These are phyloP conservation scores for Ceratina japonica DNA, from an alignment of 1,140 invertebrate species.

Conservation along the genomic window DNA sequence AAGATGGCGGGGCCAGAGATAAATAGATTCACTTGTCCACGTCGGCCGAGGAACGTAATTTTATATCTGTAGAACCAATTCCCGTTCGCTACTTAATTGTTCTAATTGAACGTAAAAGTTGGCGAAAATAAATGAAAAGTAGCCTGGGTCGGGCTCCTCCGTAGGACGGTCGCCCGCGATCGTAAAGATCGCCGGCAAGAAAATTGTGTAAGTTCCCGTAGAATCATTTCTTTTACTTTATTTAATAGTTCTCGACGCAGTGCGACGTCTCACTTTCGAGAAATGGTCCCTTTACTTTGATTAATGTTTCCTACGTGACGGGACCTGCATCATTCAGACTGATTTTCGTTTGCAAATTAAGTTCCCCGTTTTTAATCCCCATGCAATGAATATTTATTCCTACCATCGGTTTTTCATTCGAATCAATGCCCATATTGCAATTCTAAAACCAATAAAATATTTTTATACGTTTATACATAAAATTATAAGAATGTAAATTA, in stretches of 20 bases:
- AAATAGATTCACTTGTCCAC: slow-evolving; percentile 33
- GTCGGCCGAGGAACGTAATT: slow-evolving; percentile 31
- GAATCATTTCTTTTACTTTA: slow-evolving; percentile 50
- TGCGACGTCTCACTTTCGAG: slow-evolving; percentile 42
- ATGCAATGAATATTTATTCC: neutral
- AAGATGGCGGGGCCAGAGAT: neutral
- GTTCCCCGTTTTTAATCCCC: neutral
- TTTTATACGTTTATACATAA: too few relatives aligned
- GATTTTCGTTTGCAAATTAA: slow-evolving; percentile 43
- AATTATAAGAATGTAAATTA: too few relatives aligned
- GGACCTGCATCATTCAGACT: slow-evolving; percentile 13
- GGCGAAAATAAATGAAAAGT: slow-evolving; percentile 52
- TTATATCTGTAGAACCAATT: neutral
- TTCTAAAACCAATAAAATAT: too few relatives aligned
- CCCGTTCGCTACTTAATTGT: slow-evolving; percentile 17
- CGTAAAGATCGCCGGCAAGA: slow-evolving; percentile 39
- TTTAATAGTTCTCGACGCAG: slow-evolving; percentile 40
- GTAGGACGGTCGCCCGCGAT: neutral
- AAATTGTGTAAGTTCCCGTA: slow-evolving; percentile 41
- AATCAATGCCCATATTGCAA: neutral
- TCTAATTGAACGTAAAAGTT: slow-evolving; percentile 31
- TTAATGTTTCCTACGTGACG: slow-evolving; percentile 50
- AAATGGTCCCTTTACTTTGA: slow-evolving; percentile 32
- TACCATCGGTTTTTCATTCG: neutral
- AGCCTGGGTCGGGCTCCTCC: neutral